These are phyloP conservation scores for Phocides pigmalion DNA, from an alignment of 1,140 invertebrate genomes.

Conservation along the genomic window DNA sequence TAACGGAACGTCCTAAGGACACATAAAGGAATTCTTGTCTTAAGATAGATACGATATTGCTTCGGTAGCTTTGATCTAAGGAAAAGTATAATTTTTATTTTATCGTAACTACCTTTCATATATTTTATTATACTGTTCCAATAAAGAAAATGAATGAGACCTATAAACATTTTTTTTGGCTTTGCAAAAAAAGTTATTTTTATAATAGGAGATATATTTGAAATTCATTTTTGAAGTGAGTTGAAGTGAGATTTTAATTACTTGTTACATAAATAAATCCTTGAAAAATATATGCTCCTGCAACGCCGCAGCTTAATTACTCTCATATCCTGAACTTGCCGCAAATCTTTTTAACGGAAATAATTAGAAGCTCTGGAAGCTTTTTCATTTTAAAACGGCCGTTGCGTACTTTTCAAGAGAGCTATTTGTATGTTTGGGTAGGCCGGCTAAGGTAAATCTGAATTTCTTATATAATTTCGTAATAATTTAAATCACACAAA, in stretches of 20 bases:
- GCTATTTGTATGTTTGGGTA: slow-evolving; percentile 6
- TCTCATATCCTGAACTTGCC: slow-evolving; percentile 13
- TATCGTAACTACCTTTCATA: too few species aligned
- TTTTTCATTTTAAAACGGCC: slow-evolving; percentile 16
- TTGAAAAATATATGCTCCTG: slow-evolving; percentile 18
- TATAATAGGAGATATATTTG: too few species aligned
- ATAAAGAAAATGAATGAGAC: too few species aligned
- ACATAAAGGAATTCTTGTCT: too few species aligned
- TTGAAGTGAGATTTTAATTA: background rate
- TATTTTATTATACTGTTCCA: too few species aligned
- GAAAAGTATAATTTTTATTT: too few species aligned
- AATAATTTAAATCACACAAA: background rate
- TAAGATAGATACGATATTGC: too few species aligned
- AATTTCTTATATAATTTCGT: background rate
- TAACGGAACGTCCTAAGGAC: too few species aligned
- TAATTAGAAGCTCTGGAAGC: slow-evolving; percentile 13
- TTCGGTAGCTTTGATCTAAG: too few species aligned
- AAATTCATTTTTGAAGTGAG: too few species aligned
- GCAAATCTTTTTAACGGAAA: slow-evolving; percentile 26
- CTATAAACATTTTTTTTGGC: background rate
- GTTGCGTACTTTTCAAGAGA: slow-evolving; percentile 10
- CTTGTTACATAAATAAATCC: slow-evolving; percentile 9
- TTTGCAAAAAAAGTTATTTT: background rate
- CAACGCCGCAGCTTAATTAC: slow-evolving; percentile 2
- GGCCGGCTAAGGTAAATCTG: background rate